These are phyloP conservation scores for Borostomias antarcticus DNA, from an alignment of 2,797 vertebrate genomes.

Conservation along the genomic window DNA sequence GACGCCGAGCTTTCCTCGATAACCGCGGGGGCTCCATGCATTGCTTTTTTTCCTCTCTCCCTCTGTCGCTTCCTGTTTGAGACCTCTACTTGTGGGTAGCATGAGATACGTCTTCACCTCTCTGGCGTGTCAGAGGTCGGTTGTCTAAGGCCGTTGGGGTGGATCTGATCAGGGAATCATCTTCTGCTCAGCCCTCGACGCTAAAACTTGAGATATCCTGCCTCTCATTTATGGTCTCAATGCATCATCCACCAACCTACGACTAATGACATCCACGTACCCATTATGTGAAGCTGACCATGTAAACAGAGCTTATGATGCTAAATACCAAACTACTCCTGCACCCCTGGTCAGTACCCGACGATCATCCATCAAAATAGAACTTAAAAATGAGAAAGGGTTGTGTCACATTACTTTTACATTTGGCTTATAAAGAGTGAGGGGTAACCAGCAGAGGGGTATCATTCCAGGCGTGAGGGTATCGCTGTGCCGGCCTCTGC, in stretches of 20 bases:
- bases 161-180: neutral
- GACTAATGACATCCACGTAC: neutral
- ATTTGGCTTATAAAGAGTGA: no score
- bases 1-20: neutral
- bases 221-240: neutral
- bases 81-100: constrained; percentile 28
- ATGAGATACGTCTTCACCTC: neutral
- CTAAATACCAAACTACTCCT: no score
- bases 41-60: neutral
- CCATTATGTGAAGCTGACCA: no score
- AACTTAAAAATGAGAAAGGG: neutral
- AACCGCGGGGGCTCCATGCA: constrained; percentile 23
- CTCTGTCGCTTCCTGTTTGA: constrained; percentile 3
- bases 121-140: neutral
- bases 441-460: no score
- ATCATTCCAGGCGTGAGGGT: no score
- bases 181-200: no score
- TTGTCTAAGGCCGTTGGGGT: neutral
- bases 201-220: neutral
- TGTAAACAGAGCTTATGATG: no score
- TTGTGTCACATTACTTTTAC: neutral
- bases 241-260: constrained; percentile 7
- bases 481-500: no score
- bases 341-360: no score
- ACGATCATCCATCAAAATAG: no score